Conservation (phyloP, 1,140 invertebrate species). For the Ruditapes philippinarum region DNA sequence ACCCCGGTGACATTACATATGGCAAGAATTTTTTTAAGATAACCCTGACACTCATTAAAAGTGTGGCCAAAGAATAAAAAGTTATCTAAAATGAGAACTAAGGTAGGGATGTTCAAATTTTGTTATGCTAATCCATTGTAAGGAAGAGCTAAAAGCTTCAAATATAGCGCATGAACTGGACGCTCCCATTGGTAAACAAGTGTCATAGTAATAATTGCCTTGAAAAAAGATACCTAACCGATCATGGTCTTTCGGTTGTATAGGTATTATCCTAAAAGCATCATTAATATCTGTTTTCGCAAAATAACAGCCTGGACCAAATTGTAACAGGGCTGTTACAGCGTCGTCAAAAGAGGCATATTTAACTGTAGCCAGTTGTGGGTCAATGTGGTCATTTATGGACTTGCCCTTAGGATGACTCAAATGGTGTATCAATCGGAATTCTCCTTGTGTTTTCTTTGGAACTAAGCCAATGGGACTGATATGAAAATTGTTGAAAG, state of each 20-base stretch:
- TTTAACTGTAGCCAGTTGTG: background rate
- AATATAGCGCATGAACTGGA: conserved; percentile 67
- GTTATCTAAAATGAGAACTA: conserved; percentile 67
- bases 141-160: conserved; percentile 49
- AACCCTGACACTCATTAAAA: background rate
- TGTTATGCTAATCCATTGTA: conserved; percentile 62
- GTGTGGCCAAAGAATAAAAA: conserved; percentile 54
- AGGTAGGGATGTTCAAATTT: conserved; percentile 2
- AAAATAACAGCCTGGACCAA: background rate
- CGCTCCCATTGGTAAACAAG: conserved; percentile 65
- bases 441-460: conserved; percentile 10
- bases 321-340: background rate
- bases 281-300: conserved; percentile 46
- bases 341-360: conserved; percentile 26
- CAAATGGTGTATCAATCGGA: conserved; percentile 21
- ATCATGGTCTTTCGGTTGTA: conserved; percentile 42
- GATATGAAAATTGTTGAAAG: background rate
- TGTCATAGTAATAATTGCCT: conserved; percentile 57
- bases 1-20: conserved; percentile 39
- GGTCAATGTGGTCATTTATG: conserved; percentile 18
- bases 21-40: conserved; percentile 2
- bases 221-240: conserved; percentile 26
- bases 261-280: conserved; percentile 46
- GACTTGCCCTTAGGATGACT: background rate
- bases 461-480: conserved; percentile 32